Base-by-base conservation (phyloP, 2,888 invertebrate genomes). In the Dynastes grantii region DNA sequence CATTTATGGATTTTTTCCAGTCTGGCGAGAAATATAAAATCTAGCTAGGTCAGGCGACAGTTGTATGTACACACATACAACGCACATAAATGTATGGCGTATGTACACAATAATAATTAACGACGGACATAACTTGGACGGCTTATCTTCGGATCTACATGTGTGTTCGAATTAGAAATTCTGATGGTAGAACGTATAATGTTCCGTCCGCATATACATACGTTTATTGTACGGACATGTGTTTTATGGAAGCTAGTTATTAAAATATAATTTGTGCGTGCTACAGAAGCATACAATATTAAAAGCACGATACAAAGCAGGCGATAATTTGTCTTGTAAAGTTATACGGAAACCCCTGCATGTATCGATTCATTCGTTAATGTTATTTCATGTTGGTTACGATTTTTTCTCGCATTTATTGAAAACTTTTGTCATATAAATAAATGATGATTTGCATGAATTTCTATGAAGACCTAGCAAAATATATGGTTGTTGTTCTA, bases 81-180 rank as follows among this genome's bases (percentile, higher is more conserved):
- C 51, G 29, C 45, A 71, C 22, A 73, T 73, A 73, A 73, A 73
- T 73, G 58, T 58, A 37, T 58, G 40, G 58, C 58, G 58, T 58
- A 37, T 58, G 40, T 58, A 73, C 22, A 73, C 58, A 73, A 45
- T 73, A 73, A 73, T 73, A 61, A 73, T 73, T 73, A 73, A 73
- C 45, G 45, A 32, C 40, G 73, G 58, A 73, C 40, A 73, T 73
- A 73, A 16, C 73, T 58, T 37, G 73, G 37, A 40, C 40, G 40
- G 58, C 73, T 84, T 85, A 85, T 85, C 85, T 84, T 80, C 78
- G 82, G 77, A 86, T 87, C 87, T 82, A 84, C 85, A 85, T 86
- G 85, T 86, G 85, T 85, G 86, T 86, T 83, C 86, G 84, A 85
- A 86, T 86, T 85, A 85, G 80, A 83, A 84, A 86, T 86, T 84